Evolutionary conservation across 2,888 invertebrate species (phyloP).

Genomic region (Ellobium chinense): DNA sequence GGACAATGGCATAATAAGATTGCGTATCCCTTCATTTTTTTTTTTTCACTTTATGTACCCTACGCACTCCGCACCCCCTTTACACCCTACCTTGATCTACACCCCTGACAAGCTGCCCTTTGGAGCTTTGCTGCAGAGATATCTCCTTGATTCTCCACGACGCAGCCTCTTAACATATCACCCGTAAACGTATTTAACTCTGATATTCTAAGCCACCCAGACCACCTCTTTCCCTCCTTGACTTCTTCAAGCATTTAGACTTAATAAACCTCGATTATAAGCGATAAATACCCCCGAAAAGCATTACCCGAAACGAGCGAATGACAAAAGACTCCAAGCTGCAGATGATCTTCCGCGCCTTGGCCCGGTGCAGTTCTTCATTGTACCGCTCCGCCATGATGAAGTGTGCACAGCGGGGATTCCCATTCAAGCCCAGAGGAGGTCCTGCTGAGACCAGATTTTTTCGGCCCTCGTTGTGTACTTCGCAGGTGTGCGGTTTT

Average conservation of each 20-base stretch:
- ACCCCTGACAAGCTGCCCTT: too few relatives aligned
- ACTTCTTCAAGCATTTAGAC: slow-evolving; percentile 4
- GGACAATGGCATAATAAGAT: too few relatives aligned
- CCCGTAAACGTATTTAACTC: not conserved
- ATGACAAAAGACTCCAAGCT: slow-evolving; percentile 10
- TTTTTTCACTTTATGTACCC: too few relatives aligned
- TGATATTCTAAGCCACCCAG: not conserved
- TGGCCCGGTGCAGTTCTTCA: not conserved
- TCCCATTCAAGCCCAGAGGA: not conserved
- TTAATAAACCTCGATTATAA: not conserved
- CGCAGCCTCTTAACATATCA: not conserved
- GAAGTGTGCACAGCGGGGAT: slow-evolving; percentile 7
- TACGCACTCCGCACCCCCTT: too few relatives aligned
- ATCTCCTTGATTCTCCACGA: too few relatives aligned
- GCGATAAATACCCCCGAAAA: slow-evolving; percentile 14
- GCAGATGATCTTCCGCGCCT: not conserved
- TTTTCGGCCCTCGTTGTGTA: not conserved
- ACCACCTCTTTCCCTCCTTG: not conserved
- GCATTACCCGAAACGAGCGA: not conserved
- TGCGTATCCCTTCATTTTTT: too few relatives aligned
- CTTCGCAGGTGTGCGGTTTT: slow-evolving; percentile 4
- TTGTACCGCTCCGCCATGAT: slow-evolving; percentile 9
- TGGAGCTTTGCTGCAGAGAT: too few relatives aligned
- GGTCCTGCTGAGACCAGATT: not conserved
- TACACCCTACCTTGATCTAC: too few relatives aligned